phyloP scores from a whole-genome alignment of 2,888 invertebrate species.

The Stenotaenia linearis region DNA sequence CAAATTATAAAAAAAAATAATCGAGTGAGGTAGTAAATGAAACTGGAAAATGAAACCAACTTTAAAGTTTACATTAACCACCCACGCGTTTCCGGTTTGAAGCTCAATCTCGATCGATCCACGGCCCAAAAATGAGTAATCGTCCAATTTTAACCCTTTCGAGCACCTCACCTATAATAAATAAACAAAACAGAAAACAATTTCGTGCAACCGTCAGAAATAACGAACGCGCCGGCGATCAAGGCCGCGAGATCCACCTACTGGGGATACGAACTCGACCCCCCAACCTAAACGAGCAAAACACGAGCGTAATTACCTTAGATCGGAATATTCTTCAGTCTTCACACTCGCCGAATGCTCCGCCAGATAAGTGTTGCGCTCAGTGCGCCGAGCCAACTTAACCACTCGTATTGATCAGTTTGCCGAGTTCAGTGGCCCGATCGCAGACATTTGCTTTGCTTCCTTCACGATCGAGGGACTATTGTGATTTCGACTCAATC shows the following conservation, averaged over 20 bases:
- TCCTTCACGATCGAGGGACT: neutral
- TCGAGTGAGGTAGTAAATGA: too few relatives aligned
- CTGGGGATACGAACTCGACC: neutral
- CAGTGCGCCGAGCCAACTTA: neutral
- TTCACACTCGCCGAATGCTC: neutral
- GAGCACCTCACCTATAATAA: neutral
- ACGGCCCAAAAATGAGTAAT: neutral
- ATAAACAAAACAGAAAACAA: neutral
- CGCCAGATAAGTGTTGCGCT: neutral
- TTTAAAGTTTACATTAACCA: neutral
- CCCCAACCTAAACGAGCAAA: too few relatives aligned
- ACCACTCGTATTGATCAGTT: neutral
- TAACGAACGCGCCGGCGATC: neutral
- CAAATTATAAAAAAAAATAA: neutral
- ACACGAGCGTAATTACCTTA: neutral
- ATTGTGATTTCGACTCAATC: neutral
- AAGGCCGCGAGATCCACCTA: neutral
- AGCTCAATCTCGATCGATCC: conserved; percentile 3
- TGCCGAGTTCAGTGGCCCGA: neutral
- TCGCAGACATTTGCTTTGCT: neutral
- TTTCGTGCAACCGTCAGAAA: neutral
- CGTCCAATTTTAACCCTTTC: neutral
- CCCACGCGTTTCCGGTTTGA: conserved; percentile 2
- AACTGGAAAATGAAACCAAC: neutral
- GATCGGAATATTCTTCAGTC: neutral